Percentiles rank a stretch among this genome's conserved stretches.
Evolutionary conservation across 2,888 invertebrate genomes (phyloP).

Genomic region (Pristionchus mayeri): DNA sequence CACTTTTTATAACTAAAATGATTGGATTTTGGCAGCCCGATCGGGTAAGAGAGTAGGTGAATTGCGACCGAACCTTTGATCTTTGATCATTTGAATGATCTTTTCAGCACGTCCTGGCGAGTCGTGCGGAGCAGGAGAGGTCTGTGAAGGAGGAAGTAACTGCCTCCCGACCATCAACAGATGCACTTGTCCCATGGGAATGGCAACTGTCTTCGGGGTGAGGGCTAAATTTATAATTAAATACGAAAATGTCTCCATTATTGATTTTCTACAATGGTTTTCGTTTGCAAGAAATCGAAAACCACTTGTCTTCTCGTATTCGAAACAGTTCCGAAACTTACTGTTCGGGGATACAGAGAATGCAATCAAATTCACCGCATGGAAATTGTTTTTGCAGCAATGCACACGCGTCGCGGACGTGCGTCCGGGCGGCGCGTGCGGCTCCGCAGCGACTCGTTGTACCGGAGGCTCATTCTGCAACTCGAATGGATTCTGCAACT

Average conservation of each 20-base stretch:
- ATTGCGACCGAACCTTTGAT: neutral
- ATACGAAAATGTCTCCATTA: neutral
- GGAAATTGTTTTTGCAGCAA: constrained; percentile 21
- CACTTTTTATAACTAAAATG: neutral
- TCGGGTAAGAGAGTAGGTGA: neutral
- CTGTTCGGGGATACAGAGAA: too few species aligned
- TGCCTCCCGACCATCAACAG: constrained; percentile 33
- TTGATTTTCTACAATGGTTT: too few species aligned
- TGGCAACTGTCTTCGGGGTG: constrained; percentile 17
- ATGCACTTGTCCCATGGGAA: constrained; percentile 41
- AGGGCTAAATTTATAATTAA: neutral
- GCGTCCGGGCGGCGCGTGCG: constrained; percentile 46
- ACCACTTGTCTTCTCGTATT: too few species aligned
- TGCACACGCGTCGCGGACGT: constrained; percentile 50
- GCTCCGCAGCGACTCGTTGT: constrained; percentile 44
- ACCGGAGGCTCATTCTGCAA: constrained; percentile 55
- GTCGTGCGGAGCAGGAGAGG: constrained; percentile 64
- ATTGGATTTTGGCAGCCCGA: neutral
- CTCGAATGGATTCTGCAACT: constrained; percentile 51
- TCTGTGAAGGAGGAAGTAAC: constrained; percentile 62
- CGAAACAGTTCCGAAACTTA: too few species aligned
- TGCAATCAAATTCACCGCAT: neutral
- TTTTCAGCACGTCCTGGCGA: constrained; percentile 68
- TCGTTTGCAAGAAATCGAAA: too few species aligned
- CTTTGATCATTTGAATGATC: neutral